Base-by-base conservation (phyloP, 2,797 vertebrate species). In the Bufotes viridis region DNA sequence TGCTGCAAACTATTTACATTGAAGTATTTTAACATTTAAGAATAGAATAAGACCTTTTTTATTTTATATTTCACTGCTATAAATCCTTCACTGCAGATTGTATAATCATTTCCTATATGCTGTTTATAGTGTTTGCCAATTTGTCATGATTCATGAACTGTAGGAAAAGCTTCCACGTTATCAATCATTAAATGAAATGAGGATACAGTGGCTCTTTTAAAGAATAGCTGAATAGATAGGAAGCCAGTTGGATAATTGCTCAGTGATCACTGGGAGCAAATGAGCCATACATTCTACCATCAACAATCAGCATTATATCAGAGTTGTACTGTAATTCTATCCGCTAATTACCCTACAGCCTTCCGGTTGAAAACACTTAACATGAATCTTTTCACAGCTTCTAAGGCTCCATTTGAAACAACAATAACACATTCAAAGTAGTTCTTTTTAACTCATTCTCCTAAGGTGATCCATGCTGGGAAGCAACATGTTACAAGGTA, bases 341-440 rank as follows among this genome's bases (percentile, higher is more conserved):
- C 88, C 53, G 20, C 79, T 89, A 82, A 89, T 86, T 89, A 89
- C 84, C 72, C 84, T 78, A 82, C 78, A 78, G 72, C 79, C 84
- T 89, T 89, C 88, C 79, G 88, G 78, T 76, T 86, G 84, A 69
- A 89, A 89, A 89, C 88, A 86, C 84, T 86, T 89, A 86, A 89
- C 84, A 89, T 82, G 72, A 86, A 89, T 82, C 79, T 86, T 89
- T 86, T 89, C 84, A 89, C 84, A 82, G 79, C 58, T 70, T 89
- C 84, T 86, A 89, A 89, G 84, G 79, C 61, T 61, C 70, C 80
- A 86, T 89, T 89, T 81, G 29, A 86, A 86, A 76, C 84, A 86
- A 89, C 84, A 89, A 89, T 63, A 86, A 85, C 79, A 82, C 61
- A 89, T 86, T 81, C 83, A 86, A 89, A 78, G 72, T 72, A 53